Base-by-base conservation (phyloP, 2,113 vertebrate species). In the Leptocoma aspasia region DNA sequence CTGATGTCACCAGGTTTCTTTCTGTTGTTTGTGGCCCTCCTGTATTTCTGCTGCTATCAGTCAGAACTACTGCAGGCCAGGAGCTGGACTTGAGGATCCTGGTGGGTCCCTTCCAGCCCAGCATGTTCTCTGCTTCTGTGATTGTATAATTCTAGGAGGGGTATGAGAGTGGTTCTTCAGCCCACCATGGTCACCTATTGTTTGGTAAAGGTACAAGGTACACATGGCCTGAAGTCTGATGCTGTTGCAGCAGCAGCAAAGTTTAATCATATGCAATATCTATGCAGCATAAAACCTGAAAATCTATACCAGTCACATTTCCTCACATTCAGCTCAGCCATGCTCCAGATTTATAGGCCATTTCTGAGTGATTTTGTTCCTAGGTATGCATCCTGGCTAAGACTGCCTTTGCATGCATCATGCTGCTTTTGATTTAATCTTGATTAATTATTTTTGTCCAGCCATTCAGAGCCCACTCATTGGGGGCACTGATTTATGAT, bases 391-490 rank as follows among this genome's bases (percentile, higher is more conserved):
- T 88, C 76, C 92, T 89, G 90, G 42, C 35, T 94, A 71, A 68
- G 28, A 7, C 60, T 60, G 60, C 85, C 73, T 89, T 89, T 2
- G 1, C 65, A 79, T 89, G 79, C 71, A 96, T 78, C 52, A 19
- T 70, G 44, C 76, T 92, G 88, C 90, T 86, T 93, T 93, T 86
- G 93, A 95, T 96, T 95, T 96, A 83, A 90, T 86, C 92, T 94
- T 90, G 82, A 90, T 96, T 94, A 95, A 97, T 90, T 87, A 79
- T 94, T 96, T 96, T 89, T 89, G 92, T 53, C 94, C 75, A 78
- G 68, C 71, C 80, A 93, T 95, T 96, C 85, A 71, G 84, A 93
- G 65, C 68, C 53, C 65, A 68, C 56, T 96, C 60, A 37, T 76
- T 2, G 0, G 9, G 64, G 80, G 44, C 85, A 89, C 60, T 83